Evolutionary conservation across 2,888 invertebrate genomes (phyloP).

Genomic region (Cistogaster globosa): DNA sequence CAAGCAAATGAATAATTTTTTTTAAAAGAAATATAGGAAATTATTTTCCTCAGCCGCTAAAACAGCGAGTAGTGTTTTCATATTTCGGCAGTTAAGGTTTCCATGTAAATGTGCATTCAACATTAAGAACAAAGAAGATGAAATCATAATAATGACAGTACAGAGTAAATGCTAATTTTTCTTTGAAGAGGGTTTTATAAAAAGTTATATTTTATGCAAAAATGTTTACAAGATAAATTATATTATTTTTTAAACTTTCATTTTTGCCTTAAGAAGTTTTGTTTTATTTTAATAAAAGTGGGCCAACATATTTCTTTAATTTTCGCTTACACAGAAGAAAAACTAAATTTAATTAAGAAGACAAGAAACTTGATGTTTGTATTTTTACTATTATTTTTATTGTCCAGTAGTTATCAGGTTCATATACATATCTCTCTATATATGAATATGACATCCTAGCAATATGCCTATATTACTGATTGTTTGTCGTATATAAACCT

Average conservation of each 20-base stretch:
- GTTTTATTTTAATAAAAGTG: constrained; percentile 31
- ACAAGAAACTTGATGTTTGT: no score
- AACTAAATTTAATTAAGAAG: not conserved
- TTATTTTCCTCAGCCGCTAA: not conserved
- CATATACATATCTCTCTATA: no score
- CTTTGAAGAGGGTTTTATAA: constrained; percentile 34
- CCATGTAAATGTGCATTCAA: not conserved
- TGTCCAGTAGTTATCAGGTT: no score
- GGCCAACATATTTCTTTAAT: constrained; percentile 19
- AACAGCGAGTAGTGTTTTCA: not conserved
- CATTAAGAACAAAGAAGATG: not conserved
- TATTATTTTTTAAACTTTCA: not conserved
- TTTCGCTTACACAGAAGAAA: not conserved
- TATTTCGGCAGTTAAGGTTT: constrained; percentile 12
- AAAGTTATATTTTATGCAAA: constrained; percentile 50
- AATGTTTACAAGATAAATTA: constrained; percentile 11
- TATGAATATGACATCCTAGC: no score
- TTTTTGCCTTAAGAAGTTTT: constrained; percentile 1
- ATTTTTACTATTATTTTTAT: no score
- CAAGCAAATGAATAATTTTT: not conserved
- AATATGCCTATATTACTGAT: no score
- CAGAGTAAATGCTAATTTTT: constrained; percentile 62
- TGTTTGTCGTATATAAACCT: no score
- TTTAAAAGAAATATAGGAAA: not conserved
- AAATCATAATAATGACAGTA: not conserved